Evolutionary conservation across 1,140 invertebrate species (phyloP).

Genomic region (Drosophila ogumai): DNA sequence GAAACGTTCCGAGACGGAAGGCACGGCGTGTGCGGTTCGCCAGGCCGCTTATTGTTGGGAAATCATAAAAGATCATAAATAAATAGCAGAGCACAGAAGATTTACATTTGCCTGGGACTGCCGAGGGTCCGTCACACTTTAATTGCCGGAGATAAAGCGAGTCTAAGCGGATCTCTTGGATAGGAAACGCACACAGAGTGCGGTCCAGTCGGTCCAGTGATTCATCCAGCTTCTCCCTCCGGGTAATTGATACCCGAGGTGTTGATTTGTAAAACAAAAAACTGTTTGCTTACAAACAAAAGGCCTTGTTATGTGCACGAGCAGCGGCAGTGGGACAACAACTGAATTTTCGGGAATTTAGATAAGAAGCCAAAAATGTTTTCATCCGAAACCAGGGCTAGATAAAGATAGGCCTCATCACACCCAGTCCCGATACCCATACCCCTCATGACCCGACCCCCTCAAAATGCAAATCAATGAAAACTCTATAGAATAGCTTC

Average conservation of each 20-base stretch:
- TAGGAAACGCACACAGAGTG: conserved; percentile 66
- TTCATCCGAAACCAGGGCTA: conserved; percentile 39
- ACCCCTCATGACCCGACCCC: neutral
- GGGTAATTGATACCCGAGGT: conserved; percentile 80
- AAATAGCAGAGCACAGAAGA: conserved; percentile 66
- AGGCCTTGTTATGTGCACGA: conserved; percentile 61
- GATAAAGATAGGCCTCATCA: conserved; percentile 24
- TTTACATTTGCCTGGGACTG: conserved; percentile 50
- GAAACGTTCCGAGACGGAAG: conserved; percentile 15
- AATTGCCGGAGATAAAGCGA: conserved; percentile 78
- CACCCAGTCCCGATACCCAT: conserved; percentile 13
- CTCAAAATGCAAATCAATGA: conserved; percentile 58
- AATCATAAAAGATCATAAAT: conserved; percentile 82
- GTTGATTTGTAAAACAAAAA: conserved; percentile 81
- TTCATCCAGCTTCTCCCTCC: conserved; percentile 39
- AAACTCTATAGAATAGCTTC: conserved; percentile 1
- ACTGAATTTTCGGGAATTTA: conserved; percentile 78
- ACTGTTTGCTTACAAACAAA: conserved; percentile 80
- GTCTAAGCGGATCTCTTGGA: conserved; percentile 60
- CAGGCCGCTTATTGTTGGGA: conserved; percentile 58
- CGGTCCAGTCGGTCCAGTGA: conserved; percentile 34
- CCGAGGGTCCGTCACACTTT: conserved; percentile 74
- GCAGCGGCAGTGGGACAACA: conserved; percentile 50
- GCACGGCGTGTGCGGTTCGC: conserved; percentile 75
- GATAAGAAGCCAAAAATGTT: conserved; percentile 70